A percentile compares a stretch with the other conserved stretches of the same genome.
Conservation (phyloP, 2,797 vertebrate species). For the Alectoris magna region DNA sequence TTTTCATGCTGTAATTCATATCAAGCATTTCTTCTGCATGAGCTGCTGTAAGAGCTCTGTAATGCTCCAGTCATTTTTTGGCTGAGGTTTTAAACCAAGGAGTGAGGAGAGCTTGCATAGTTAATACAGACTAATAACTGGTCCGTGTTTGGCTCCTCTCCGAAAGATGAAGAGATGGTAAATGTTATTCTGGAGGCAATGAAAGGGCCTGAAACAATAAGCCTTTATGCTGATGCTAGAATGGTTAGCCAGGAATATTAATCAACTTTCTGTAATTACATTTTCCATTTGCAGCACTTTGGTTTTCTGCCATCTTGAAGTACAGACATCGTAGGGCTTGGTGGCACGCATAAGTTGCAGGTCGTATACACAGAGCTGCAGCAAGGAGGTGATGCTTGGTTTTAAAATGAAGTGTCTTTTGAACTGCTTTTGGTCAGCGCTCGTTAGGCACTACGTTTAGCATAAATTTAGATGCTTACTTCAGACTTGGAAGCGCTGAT, state of each 20-base stretch:
- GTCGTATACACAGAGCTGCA: neutral
- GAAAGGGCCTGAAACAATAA: constrained; percentile 60
- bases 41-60: constrained; percentile 13
- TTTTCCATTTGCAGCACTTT: constrained; percentile 58
- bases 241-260: constrained; percentile 52
- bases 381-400: neutral
- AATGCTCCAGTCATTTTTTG: neutral
- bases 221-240: constrained; percentile 52
- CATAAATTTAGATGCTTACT: neutral
- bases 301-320: constrained; percentile 41
- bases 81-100: neutral
- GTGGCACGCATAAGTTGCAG: neutral
- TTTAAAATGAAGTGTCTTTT: neutral
- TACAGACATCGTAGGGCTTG: neutral
- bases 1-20: neutral
- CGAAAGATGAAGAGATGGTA: constrained; percentile 46
- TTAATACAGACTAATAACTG: constrained; percentile 25
- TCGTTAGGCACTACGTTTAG: neutral
- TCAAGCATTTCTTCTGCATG: constrained; percentile 31
- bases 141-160: constrained; percentile 23
- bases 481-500: neutral
- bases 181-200: constrained; percentile 42
- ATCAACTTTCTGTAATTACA: constrained; percentile 43
- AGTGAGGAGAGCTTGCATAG: neutral
- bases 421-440: neutral